Evolutionary conservation across 2,113 vertebrate species (phyloP).

Genomic region (Periophthalmodon schlosseri): DNA sequence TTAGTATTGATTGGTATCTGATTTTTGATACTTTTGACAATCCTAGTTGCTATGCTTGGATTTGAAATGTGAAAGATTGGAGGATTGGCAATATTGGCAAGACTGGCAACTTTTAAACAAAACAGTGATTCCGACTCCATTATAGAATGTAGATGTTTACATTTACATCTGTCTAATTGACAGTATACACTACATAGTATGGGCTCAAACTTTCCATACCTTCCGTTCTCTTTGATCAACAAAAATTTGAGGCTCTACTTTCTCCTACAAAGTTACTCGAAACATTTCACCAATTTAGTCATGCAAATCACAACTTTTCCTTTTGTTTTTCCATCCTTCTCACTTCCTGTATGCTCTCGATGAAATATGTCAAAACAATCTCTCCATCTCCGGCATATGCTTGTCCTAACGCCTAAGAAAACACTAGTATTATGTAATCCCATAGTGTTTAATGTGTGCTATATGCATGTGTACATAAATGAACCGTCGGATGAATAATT

Average conservation of each 20-base stretch:
- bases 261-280: conserved; percentile 36
- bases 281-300: conserved; percentile 50
- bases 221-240: conserved; percentile 71
- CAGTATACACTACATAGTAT: conserved; percentile 15
- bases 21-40: no score
- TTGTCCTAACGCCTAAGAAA: conserved; percentile 13
- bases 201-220: conserved; percentile 31
- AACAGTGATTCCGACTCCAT: not conserved
- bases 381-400: not conserved
- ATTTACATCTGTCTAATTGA: conserved; percentile 33
- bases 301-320: conserved; percentile 49
- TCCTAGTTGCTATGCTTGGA: not conserved
- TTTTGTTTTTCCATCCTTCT: conserved; percentile 25
- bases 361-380: not conserved
- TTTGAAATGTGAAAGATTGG: not conserved
- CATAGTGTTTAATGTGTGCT: conserved; percentile 55
- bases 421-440: conserved; percentile 21
- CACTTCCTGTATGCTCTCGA: not conserved
- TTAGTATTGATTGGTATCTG: no score
- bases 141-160: conserved; percentile 6
- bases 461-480: conserved; percentile 55
- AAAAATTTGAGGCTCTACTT: conserved; percentile 50
- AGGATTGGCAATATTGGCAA: not conserved
- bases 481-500: conserved; percentile 59
- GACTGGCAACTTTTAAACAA: not conserved